Evolutionary conservation across 2,113 vertebrate genomes (phyloP).

Genomic region (Sigmodon hispidus): DNA sequence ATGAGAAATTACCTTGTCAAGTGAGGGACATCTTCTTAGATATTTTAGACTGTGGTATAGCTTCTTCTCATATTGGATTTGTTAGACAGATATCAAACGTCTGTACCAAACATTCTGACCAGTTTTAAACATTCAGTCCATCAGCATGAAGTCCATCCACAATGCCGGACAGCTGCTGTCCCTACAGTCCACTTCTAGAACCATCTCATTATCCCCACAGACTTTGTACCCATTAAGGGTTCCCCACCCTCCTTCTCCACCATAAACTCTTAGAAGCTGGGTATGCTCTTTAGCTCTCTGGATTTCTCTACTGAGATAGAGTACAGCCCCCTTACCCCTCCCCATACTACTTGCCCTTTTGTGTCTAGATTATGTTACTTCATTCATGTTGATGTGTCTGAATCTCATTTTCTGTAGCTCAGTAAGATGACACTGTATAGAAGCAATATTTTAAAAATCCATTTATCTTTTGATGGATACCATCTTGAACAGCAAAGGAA

Average conservation of each 20-base stretch:
- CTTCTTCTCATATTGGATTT: not conserved
- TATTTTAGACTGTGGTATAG: not conserved
- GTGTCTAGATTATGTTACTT: not conserved
- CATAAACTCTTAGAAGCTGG: not conserved
- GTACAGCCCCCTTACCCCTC: not conserved
- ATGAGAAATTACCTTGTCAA: constrained; percentile 14
- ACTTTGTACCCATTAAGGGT: not conserved
- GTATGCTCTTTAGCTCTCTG: not conserved
- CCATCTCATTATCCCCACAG: not conserved
- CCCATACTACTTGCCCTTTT: not conserved
- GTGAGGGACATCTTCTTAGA: constrained; percentile 12
- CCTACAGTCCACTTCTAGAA: not conserved
- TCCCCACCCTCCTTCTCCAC: not conserved
- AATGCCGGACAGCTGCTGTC: not conserved
- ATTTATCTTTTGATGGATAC: not conserved
- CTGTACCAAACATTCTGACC: not conserved
- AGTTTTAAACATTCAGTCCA: not conserved
- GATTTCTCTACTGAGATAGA: not conserved
- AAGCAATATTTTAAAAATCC: not conserved
- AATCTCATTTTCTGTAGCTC: not conserved
- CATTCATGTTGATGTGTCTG: not conserved
- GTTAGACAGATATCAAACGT: not conserved
- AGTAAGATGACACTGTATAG: not conserved
- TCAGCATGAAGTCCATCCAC: not conserved
- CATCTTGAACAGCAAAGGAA: constrained; percentile 57